phyloP scores from a whole-genome alignment of 2,888 invertebrate species.

The Chaitophorus viminalis region DNA sequence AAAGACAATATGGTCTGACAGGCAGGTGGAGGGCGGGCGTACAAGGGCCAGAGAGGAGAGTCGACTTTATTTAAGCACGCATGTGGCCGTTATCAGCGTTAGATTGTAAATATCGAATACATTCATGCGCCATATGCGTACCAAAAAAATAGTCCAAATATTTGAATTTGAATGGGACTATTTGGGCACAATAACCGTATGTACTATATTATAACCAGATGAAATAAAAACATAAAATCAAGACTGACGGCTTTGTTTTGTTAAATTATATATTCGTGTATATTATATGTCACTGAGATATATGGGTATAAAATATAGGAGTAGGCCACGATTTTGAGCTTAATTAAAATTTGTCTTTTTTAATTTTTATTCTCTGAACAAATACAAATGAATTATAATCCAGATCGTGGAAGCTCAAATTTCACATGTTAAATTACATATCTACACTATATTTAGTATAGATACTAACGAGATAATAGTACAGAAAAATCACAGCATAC shows the following conservation, averaged over 20 bases:
- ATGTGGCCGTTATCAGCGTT: constrained; percentile 42
- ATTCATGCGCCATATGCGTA: constrained; percentile 13
- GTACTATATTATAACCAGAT: background rate
- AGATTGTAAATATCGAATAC: constrained; percentile 37
- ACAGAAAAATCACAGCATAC: background rate
- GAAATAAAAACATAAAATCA: background rate
- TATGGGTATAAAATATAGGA: background rate
- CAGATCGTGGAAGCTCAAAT: too few relatives aligned
- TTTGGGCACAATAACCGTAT: background rate
- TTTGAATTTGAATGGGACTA: background rate
- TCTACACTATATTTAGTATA: too few relatives aligned
- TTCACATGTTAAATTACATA: background rate
- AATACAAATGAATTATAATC: too few relatives aligned
- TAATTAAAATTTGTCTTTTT: too few relatives aligned
- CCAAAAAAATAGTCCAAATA: constrained; percentile 14
- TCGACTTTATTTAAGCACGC: background rate
- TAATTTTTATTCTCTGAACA: too few relatives aligned
- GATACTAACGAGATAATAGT: background rate
- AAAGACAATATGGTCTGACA: background rate
- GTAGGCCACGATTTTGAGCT: too few relatives aligned
- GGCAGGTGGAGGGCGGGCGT: background rate
- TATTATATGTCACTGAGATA: too few relatives aligned
- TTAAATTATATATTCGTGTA: background rate
- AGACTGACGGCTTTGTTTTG: background rate
- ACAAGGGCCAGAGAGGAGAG: background rate